Conservation (phyloP, 2,113 vertebrate species). For the Sciurus niger region DNA sequence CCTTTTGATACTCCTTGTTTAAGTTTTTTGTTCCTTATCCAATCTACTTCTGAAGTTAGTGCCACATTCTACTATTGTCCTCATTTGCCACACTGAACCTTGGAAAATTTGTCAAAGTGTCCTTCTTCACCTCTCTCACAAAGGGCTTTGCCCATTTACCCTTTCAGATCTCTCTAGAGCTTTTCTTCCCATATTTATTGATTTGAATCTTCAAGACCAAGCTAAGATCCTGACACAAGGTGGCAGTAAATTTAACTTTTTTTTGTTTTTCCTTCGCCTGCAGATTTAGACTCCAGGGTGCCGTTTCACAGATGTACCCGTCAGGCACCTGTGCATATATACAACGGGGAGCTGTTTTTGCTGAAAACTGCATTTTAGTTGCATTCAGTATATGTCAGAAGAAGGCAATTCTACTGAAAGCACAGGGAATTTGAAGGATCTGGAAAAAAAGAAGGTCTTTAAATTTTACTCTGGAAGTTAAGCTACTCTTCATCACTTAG, state of each 20-base stretch:
- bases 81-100: not conserved
- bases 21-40: conserved; percentile 18
- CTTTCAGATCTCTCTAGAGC: not conserved
- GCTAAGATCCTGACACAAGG: not conserved
- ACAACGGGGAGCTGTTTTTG: conserved; percentile 57
- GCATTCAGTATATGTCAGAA: conserved; percentile 78
- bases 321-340: conserved; percentile 74
- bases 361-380: conserved; percentile 73
- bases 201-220: not conserved
- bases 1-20: conserved; percentile 31
- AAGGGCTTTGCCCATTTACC: not conserved
- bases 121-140: not conserved
- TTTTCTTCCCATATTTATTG: not conserved
- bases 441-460: not conserved
- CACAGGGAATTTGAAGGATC: not conserved
- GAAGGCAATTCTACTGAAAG: not conserved
- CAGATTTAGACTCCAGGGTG: conserved; percentile 72
- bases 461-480: not conserved
- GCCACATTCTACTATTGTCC: not conserved
- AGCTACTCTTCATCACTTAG: not conserved
- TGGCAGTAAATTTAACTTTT: not conserved
- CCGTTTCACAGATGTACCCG: not conserved
- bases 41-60: not conserved
- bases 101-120: not conserved
- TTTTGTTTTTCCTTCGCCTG: not conserved